A percentile compares a stretch with the other conserved stretches of the same genome.
These are phyloP conservation scores for Glyphotaelius pellucidus DNA, from an alignment of 2,888 invertebrate genomes.

Conservation along the genomic window DNA sequence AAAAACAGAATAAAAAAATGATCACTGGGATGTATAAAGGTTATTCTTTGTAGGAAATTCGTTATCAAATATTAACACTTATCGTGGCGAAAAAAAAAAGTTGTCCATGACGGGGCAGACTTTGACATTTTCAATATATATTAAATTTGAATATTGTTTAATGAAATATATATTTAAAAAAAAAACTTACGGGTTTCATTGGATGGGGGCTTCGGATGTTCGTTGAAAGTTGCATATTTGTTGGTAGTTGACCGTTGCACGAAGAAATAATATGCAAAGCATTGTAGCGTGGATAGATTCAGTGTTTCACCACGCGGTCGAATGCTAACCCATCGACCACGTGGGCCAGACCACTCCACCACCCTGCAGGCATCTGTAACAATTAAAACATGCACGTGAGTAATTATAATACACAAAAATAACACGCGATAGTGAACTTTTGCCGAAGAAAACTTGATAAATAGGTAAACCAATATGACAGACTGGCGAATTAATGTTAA, in stretches of 20 bases:
- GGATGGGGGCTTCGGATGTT: neutral
- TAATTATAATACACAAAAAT: neutral
- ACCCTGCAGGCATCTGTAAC: constrained; percentile 45
- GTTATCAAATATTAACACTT: too few species aligned
- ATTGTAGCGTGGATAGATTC: neutral
- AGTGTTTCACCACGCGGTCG: constrained; percentile 49
- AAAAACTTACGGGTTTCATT: neutral
- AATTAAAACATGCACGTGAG: constrained; percentile 4
- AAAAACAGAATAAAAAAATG: too few species aligned
- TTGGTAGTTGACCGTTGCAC: neutral
- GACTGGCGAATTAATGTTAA: too few species aligned
- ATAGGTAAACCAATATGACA: neutral
- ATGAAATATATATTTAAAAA: too few species aligned
- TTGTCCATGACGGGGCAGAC: too few species aligned
- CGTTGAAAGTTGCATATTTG: neutral
- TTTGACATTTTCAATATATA: too few species aligned
- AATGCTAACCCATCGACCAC: constrained; percentile 42
- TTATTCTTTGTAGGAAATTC: too few species aligned
- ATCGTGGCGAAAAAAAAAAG: too few species aligned
- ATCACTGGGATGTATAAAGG: neutral
- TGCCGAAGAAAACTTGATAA: neutral
- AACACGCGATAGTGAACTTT: neutral
- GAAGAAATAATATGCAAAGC: neutral
- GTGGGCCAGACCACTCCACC: constrained; percentile 57
- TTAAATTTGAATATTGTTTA: too few species aligned